These are phyloP conservation scores for Myopa testacea DNA, from an alignment of 2,888 invertebrate species.

Conservation along the genomic window DNA sequence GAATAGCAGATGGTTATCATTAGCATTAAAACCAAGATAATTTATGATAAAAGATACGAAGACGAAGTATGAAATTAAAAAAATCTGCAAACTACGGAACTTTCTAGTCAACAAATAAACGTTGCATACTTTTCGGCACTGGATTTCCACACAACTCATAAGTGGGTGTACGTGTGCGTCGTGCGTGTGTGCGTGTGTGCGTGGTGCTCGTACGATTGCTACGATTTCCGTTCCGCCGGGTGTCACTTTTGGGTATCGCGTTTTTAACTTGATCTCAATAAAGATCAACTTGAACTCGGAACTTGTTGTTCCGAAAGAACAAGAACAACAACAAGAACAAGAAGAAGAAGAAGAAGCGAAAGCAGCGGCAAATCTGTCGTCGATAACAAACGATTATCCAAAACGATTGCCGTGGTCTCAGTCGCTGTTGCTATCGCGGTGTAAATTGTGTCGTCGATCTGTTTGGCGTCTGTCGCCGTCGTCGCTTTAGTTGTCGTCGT, in stretches of 20 bases:
- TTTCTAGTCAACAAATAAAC: neutral
- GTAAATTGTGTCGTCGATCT: conserved; percentile 8
- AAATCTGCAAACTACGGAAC: too few species aligned
- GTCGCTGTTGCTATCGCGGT: neutral
- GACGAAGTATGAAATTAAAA: too few species aligned
- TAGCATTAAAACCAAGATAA: neutral
- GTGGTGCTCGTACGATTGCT: neutral
- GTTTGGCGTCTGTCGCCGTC: neutral
- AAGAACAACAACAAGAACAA: neutral
- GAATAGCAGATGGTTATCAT: neutral
- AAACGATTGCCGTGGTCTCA: neutral
- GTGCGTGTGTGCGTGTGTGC: neutral
- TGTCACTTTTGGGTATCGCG: conserved; percentile 13
- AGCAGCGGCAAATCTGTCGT: neutral
- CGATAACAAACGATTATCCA: neutral
- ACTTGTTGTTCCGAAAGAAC: neutral
- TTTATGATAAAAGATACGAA: too few species aligned
- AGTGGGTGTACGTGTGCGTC: too few species aligned
- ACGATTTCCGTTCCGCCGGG: neutral
- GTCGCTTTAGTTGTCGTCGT: neutral
- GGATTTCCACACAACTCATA: neutral
- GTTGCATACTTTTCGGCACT: neutral
- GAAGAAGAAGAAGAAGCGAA: neutral
- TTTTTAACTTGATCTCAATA: conserved; percentile 23
- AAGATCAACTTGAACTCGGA: too few species aligned